These are phyloP conservation scores for Buteo buteo DNA, from an alignment of 2,113 vertebrate species.

Conservation along the genomic window DNA sequence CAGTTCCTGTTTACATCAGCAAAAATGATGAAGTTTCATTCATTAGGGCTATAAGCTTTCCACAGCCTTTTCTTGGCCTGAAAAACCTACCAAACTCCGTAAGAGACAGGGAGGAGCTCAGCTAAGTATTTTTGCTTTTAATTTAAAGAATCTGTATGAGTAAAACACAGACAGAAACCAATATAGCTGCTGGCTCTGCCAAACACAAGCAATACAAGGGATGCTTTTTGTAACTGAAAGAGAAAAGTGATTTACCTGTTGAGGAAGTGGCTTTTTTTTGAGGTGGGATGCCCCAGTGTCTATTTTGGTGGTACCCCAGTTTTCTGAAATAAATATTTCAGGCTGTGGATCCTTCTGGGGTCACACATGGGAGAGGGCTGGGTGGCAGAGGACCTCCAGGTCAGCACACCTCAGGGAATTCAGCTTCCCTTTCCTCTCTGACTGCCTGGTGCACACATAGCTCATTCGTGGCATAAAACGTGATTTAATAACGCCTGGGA, in stretches of 20 bases:
- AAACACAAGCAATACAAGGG: neutral
- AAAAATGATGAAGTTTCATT: neutral
- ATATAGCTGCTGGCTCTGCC: neutral
- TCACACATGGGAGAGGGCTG: neutral
- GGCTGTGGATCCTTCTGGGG: neutral
- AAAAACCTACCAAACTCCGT: neutral
- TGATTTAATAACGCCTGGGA: neutral
- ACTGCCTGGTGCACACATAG: fast-evolving
- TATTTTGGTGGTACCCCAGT: neutral
- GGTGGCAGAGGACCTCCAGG: neutral
- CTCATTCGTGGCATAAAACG: neutral
- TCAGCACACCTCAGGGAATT: neutral
- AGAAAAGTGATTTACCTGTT: neutral
- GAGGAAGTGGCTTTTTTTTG: neutral
- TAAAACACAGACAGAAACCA: neutral
- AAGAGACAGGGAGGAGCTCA: neutral
- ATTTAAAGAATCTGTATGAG: neutral
- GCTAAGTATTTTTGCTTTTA: neutral
- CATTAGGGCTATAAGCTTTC: neutral
- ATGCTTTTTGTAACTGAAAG: neutral
- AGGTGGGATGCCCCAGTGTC: neutral
- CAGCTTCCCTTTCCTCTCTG: neutral
- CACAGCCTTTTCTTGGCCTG: neutral
- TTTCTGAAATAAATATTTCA: neutral
- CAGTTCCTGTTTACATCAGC: neutral